These are phyloP conservation scores for Ptilorrhoa leucosticta DNA, from an alignment of 2,113 vertebrate genomes.

Conservation along the genomic window DNA sequence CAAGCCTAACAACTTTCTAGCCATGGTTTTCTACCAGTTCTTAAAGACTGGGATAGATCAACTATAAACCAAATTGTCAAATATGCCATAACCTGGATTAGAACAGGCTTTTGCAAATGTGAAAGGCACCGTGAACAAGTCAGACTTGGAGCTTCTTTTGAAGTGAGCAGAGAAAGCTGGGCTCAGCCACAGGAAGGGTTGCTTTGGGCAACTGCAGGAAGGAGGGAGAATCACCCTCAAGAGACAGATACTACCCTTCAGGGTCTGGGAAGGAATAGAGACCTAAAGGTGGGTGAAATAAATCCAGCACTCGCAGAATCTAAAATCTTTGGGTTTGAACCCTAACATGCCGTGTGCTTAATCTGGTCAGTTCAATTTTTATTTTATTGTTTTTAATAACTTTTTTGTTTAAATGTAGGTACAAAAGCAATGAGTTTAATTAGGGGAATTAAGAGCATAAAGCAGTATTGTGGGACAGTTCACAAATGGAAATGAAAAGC, in stretches of 20 bases:
- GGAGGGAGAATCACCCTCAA: not conserved
- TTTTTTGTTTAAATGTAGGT: not conserved
- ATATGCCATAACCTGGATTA: not conserved
- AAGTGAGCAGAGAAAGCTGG: not conserved
- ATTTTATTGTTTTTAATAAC: not conserved
- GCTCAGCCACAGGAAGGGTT: not conserved
- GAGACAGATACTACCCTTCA: not conserved
- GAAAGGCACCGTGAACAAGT: not conserved
- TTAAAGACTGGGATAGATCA: not conserved
- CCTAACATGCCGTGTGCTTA: not conserved
- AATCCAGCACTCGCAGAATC: not conserved
- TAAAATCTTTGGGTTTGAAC: not conserved
- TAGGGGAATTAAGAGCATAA: not conserved
- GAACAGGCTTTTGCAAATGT: not conserved
- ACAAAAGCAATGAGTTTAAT: not conserved
- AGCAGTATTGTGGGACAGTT: not conserved
- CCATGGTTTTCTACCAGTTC: not conserved
- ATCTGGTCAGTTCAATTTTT: not conserved
- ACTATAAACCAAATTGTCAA: not conserved
- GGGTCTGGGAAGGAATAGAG: not conserved
- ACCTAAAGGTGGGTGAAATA: not conserved
- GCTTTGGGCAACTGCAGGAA: not conserved
- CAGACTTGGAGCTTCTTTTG: not conserved
- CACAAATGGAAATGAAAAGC: not conserved
- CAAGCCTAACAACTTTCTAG: not conserved